Evolutionary conservation across 2,113 vertebrate genomes (phyloP).

Genomic region (Melanerpes aurifrons): DNA sequence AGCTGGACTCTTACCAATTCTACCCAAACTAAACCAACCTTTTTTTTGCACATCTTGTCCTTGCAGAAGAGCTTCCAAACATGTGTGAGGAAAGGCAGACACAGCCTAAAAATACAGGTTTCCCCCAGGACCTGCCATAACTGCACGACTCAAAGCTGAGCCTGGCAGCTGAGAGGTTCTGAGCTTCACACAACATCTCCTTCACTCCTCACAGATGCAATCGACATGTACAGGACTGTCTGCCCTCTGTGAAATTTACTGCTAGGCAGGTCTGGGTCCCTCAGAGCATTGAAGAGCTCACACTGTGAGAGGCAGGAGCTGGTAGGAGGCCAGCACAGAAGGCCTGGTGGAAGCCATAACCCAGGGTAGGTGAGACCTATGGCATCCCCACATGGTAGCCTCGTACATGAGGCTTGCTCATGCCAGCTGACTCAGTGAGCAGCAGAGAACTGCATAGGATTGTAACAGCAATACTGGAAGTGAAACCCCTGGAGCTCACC

Average conservation of each 20-base stretch:
- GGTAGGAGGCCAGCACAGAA: neutral
- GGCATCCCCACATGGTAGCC: fast-evolving
- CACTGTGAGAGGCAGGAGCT: neutral
- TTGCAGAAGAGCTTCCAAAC: neutral
- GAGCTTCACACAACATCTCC: neutral
- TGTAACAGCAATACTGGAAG: neutral
- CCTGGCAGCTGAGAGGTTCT: neutral
- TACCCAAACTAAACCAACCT: neutral
- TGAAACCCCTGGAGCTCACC: too few species aligned
- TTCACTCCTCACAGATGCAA: neutral
- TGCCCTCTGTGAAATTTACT: too few species aligned
- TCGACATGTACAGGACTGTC: fast-evolving
- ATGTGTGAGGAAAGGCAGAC: neutral
- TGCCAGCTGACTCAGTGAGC: neutral
- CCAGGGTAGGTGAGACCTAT: neutral
- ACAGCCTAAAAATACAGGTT: neutral
- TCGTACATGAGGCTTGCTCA: neutral
- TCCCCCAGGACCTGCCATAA: fast-evolving
- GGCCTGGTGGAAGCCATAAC: neutral
- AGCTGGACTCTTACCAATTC: neutral
- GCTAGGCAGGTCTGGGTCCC: neutral
- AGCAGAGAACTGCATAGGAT: neutral
- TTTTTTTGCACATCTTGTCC: neutral
- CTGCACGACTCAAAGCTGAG: neutral
- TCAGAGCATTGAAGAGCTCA: neutral